Evolutionary conservation across 2,888 invertebrate species (phyloP).

Genomic region (Deilephila porcellus): DNA sequence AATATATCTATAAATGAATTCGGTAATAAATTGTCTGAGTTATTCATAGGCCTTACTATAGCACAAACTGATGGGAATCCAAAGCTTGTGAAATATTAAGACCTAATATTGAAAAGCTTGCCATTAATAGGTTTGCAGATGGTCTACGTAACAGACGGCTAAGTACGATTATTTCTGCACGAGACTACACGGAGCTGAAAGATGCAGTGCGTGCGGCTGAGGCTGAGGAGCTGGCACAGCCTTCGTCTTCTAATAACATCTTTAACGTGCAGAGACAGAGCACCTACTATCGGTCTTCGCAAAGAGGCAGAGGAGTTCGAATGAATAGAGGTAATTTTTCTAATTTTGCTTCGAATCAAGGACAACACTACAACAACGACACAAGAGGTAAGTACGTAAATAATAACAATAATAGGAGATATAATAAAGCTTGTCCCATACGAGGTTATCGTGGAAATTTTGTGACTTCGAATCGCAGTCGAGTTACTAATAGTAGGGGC

Average conservation of each 20-base stretch:
- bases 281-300: neutral
- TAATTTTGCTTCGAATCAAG: neutral
- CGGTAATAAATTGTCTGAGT: neutral
- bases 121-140: slow-evolving; percentile 10
- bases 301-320: neutral
- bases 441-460: neutral
- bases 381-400: neutral
- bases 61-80: neutral
- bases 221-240: neutral
- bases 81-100: neutral
- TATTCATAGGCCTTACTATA: neutral
- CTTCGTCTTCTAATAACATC: neutral
- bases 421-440: neutral
- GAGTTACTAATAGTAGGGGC: neutral
- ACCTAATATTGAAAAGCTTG: neutral
- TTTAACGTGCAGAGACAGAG: neutral
- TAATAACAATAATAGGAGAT: neutral
- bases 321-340: neutral
- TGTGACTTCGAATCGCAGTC: neutral
- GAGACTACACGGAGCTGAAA: neutral
- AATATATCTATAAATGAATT: neutral
- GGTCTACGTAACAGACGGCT: neutral
- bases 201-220: slow-evolving; percentile 2
- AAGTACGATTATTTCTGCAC: neutral
- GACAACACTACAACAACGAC: neutral